These are phyloP conservation scores for Caenorhabditis tropicalis DNA, from an alignment of 1,140 invertebrate genomes.

Conservation along the genomic window DNA sequence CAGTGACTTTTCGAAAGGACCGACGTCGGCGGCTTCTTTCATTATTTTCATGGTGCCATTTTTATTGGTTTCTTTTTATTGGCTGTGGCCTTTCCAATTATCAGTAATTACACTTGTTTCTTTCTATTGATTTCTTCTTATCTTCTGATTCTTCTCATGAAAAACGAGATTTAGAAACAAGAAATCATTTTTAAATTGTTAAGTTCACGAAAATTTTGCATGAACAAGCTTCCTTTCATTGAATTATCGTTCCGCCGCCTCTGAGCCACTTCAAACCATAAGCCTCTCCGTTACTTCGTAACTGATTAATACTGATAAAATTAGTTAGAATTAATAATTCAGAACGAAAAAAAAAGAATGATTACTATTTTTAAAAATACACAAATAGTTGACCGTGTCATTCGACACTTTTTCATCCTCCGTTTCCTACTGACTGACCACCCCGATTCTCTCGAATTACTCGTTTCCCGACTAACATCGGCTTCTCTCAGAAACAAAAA, in stretches of 20 bases:
- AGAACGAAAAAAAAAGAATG: not conserved
- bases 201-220: too few species aligned
- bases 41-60: constrained; percentile 38
- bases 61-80: not conserved
- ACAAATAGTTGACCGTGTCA: constrained; percentile 30
- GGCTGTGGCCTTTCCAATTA: not conserved
- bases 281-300: too few species aligned
- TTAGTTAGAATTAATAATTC: too few species aligned
- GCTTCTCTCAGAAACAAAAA: not conserved
- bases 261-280: too few species aligned
- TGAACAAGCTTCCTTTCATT: too few species aligned
- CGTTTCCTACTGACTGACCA: constrained; percentile 20
- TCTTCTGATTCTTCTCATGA: too few species aligned
- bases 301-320: not conserved
- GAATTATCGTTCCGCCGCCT: too few species aligned
- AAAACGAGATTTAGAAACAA: too few species aligned
- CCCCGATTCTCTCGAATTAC: constrained; percentile 22
- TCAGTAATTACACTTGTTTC: constrained; percentile 7
- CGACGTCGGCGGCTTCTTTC: not conserved
- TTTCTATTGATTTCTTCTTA: not conserved
- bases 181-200: too few species aligned
- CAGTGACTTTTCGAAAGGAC: not conserved
- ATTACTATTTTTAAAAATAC: not conserved
- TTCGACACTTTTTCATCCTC: not conserved
- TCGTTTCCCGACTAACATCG: not conserved